phyloP scores from a whole-genome alignment of 2,113 vertebrate species.

The Callionymus lyra region DNA sequence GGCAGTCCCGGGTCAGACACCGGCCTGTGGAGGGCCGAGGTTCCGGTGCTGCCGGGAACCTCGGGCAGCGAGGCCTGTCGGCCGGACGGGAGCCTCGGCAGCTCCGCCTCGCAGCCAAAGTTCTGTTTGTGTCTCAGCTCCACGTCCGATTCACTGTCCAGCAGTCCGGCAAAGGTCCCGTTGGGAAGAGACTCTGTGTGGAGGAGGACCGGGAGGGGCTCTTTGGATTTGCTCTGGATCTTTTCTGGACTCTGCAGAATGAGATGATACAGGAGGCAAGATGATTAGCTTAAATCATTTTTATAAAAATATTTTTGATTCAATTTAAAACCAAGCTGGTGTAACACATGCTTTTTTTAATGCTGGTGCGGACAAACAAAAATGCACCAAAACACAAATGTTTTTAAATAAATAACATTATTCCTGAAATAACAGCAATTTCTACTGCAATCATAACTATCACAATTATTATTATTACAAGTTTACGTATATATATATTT shows the following conservation, averaged over 20 bases:
- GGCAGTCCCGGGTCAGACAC: constrained; percentile 92
- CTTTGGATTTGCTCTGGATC: constrained; percentile 83
- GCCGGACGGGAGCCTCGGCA: constrained; percentile 65
- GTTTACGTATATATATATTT: too few relatives aligned
- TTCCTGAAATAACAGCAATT: too few relatives aligned
- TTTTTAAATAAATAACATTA: too few relatives aligned
- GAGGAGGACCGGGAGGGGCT: constrained; percentile 68
- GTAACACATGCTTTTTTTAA: too few relatives aligned
- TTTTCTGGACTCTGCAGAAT: constrained; percentile 71
- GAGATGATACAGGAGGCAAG: too few relatives aligned
- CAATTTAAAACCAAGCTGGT: too few relatives aligned
- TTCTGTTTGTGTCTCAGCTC: constrained; percentile 40
- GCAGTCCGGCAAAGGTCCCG: constrained; percentile 64
- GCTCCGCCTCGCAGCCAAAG: not conserved
- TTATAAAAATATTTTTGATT: too few relatives aligned
- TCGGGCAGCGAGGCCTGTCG: constrained; percentile 85
- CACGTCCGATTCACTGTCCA: constrained; percentile 44
- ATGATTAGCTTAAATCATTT: too few relatives aligned
- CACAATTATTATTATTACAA: too few relatives aligned
- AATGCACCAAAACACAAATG: too few relatives aligned
- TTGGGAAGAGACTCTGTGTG: constrained; percentile 74
- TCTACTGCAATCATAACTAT: too few relatives aligned
- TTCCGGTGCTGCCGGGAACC: constrained; percentile 71
- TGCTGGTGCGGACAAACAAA: too few relatives aligned
- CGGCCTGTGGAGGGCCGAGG: constrained; percentile 82